Conservation (phyloP, 1,140 invertebrate genomes). For the Leptonema lineaticorne region DNA sequence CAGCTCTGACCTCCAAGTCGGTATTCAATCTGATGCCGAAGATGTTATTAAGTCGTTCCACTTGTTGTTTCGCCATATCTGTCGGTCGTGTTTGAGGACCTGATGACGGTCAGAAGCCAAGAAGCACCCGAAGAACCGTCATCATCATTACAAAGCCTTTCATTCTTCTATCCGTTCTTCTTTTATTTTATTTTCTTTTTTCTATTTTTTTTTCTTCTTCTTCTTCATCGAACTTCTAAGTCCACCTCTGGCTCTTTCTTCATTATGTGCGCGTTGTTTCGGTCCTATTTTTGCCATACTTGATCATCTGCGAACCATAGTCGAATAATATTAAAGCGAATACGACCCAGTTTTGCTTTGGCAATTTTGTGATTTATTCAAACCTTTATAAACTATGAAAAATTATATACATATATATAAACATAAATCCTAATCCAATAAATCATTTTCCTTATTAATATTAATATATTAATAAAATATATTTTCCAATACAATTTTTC, state of each 20-base stretch:
- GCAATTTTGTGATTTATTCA: neutral
- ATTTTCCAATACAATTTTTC: too few relatives aligned
- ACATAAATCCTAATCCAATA: too few relatives aligned
- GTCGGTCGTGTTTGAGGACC: too few relatives aligned
- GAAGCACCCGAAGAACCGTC: neutral
- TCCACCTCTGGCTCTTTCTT: neutral
- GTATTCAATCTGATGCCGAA: conserved; percentile 15
- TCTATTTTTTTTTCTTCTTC: neutral
- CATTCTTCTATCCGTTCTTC: neutral
- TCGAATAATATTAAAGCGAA: too few relatives aligned
- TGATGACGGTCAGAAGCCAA: neutral
- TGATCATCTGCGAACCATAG: neutral
- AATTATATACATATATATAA: too few relatives aligned
- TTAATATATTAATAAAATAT: too few relatives aligned
- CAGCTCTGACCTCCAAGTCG: conserved; percentile 18
- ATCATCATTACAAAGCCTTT: neutral
- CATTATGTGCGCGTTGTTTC: neutral
- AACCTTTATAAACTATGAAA: too few relatives aligned
- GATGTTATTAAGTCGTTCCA: conserved; percentile 16
- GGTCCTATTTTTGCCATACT: neutral
- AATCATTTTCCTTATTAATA: too few relatives aligned
- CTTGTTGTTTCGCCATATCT: conserved; percentile 16
- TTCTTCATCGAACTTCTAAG: too few relatives aligned
- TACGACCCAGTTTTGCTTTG: neutral
- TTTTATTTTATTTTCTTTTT: neutral